Evolutionary conservation across 1,140 invertebrate genomes (phyloP).

Genomic region (Ostrea denselamellosa): DNA sequence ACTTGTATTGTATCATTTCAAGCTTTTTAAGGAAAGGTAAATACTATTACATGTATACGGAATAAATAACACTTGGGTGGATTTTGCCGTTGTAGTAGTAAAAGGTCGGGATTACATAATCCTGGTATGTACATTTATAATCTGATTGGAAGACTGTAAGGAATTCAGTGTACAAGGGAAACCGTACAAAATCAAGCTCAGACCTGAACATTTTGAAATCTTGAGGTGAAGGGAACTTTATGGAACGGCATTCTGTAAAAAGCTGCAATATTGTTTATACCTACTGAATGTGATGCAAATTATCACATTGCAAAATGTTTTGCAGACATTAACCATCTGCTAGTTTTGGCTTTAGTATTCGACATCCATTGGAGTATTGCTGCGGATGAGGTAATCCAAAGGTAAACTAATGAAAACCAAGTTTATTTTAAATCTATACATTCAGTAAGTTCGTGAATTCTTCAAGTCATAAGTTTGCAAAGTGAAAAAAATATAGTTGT

Average conservation of each 20-base stretch:
- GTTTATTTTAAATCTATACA: not conserved
- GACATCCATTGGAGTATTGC: not conserved
- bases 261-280: not conserved
- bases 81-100: not conserved
- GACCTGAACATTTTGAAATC: not conserved
- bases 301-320: not conserved
- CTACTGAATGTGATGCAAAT: not conserved
- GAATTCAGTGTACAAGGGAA: not conserved
- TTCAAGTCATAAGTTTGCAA: not conserved
- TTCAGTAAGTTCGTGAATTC: not conserved
- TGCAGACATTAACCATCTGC: not conserved
- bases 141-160: not conserved
- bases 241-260: not conserved
- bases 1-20: not conserved
- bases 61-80: not conserved
- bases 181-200: not conserved
- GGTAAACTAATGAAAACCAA: not conserved
- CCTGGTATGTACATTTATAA: not conserved
- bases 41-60: not conserved
- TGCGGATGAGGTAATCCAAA: not conserved
- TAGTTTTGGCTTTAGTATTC: not conserved
- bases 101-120: not conserved
- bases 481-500: no score
- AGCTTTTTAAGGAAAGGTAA: not conserved
- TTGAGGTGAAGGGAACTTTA: not conserved